Evolutionary conservation across 2,888 invertebrate species (phyloP).

Genomic region (Habrosyne pyritoides): DNA sequence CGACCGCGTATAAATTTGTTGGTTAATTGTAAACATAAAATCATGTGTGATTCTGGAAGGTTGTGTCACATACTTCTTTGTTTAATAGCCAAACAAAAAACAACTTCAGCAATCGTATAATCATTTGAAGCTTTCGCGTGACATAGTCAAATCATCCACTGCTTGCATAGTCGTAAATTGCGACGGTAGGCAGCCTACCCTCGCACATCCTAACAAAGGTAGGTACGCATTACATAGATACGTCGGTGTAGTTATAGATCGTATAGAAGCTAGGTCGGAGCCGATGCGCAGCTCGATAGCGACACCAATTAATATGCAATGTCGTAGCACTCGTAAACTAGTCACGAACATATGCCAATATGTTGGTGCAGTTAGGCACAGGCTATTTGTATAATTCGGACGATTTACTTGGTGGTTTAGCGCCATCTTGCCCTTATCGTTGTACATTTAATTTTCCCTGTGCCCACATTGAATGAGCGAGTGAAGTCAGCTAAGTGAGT

Average conservation of each 20-base stretch:
- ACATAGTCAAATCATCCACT: background rate
- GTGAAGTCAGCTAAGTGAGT: background rate
- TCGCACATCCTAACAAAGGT: background rate
- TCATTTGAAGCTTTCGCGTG: background rate
- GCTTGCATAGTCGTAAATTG: constrained; percentile 1
- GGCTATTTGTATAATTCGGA: constrained; percentile 77
- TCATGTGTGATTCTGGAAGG: no score
- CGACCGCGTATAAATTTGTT: no score
- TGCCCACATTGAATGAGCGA: background rate
- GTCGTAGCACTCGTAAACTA: constrained; percentile 80
- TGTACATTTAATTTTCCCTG: background rate
- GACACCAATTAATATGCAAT: constrained; percentile 82
- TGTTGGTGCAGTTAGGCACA: constrained; percentile 74
- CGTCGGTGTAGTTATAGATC: background rate
- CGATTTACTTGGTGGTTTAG: constrained; percentile 55
- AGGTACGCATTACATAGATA: background rate
- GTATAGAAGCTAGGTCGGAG: constrained; percentile 68
- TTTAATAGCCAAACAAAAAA: background rate
- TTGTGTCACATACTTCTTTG: background rate
- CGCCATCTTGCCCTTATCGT: constrained; percentile 36
- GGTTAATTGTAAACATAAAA: no score
- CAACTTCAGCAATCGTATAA: background rate
- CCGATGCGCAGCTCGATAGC: constrained; percentile 76
- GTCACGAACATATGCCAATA: constrained; percentile 83
- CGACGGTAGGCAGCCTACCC: background rate